Conservation (phyloP, 2,113 vertebrate genomes). For the Amphiprion percula region DNA sequence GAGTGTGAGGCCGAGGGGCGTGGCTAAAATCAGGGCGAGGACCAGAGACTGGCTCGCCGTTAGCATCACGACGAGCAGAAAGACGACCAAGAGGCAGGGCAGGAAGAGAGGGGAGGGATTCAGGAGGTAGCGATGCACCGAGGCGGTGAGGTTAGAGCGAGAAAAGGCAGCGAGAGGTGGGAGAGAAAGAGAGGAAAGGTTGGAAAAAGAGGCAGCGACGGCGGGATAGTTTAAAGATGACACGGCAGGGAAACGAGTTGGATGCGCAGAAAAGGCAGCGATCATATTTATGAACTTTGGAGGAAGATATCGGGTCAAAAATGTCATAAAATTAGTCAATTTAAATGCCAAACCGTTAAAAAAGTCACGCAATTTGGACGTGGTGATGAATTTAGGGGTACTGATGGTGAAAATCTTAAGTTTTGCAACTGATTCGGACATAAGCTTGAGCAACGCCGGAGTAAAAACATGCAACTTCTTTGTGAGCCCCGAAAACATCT, state of each 20-base stretch:
- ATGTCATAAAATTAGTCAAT: conserved; percentile 14
- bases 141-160: conserved; percentile 20
- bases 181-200: conserved; percentile 17
- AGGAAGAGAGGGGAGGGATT: conserved; percentile 82
- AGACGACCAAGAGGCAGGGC: conserved; percentile 90
- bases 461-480: conserved; percentile 39
- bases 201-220: conserved; percentile 12
- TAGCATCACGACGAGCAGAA: conserved; percentile 88
- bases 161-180: conserved; percentile 28
- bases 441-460: background rate
- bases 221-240: conserved; percentile 21
- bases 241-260: conserved; percentile 5
- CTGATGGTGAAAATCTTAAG: conserved; percentile 1
- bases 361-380: conserved; percentile 21
- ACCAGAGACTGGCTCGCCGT: conserved; percentile 93
- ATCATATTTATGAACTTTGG: conserved; percentile 2
- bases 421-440: conserved; percentile 18
- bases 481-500: conserved; percentile 16
- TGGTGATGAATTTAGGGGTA: background rate
- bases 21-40: conserved; percentile 90
- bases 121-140: conserved; percentile 62
- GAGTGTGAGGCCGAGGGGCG: conserved; percentile 93
- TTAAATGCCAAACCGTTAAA: conserved; percentile 3
- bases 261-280: conserved; percentile 21
- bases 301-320: conserved; percentile 24